These are phyloP conservation scores for Motacilla alba DNA, from an alignment of 2,113 vertebrate genomes.

Conservation along the genomic window DNA sequence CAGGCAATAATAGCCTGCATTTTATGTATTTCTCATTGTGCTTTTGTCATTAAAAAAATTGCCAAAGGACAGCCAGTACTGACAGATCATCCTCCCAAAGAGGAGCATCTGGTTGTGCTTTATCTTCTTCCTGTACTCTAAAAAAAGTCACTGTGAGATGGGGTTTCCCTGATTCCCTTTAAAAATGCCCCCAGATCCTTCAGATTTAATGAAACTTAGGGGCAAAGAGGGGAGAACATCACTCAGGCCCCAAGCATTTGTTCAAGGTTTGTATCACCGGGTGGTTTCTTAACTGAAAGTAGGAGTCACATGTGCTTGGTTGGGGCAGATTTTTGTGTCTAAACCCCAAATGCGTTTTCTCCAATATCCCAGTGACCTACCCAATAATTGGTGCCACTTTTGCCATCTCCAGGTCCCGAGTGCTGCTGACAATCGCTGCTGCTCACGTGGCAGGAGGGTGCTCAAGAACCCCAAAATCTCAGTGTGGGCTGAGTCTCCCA, in stretches of 20 bases:
- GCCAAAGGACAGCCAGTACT: not conserved
- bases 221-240: not conserved
- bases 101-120: not conserved
- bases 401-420: not conserved
- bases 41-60: not conserved
- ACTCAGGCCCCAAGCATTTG: not conserved
- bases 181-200: not conserved
- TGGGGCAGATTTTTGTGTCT: not conserved
- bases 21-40: not conserved
- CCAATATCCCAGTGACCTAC: not conserved
- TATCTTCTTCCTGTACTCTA: not conserved
- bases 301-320: not conserved
- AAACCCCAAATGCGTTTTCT: not conserved
- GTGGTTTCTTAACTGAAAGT: not conserved
- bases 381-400: not conserved
- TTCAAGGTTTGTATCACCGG: not conserved
- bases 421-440: not conserved
- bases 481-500: not conserved
- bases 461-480: not conserved
- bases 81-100: not conserved
- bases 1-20: not conserved
- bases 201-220: not conserved
- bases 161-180: not conserved
- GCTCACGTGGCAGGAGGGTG: not conserved
- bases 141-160: not conserved